Base-by-base conservation (phyloP, 2,797 vertebrate species). In the Bradypodion ventrale region DNA sequence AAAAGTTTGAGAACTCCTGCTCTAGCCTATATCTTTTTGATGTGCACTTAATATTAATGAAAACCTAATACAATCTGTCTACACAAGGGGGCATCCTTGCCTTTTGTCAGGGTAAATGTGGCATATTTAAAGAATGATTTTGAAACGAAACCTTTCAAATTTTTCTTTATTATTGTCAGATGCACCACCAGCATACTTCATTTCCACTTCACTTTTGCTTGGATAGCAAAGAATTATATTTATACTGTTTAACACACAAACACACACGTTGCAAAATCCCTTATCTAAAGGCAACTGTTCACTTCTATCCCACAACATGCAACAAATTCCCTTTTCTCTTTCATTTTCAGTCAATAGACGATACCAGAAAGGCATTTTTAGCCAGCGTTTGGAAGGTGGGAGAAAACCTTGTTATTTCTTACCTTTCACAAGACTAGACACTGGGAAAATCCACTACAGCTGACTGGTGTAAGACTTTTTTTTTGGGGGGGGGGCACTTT, bases 81-180 rank as follows among this genome's bases (percentile, higher is more conserved):
- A 78, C 80, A 86, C 75, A 83, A 86, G 80, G 75, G 77, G 68
- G 80, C 85, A 86, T 78, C 49, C 80, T 86, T 86, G 49, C 35
- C 35, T 68, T 79, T 66, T 79, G n/a, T 40, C 49, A 79, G 13
- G 15, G 49, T 37, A 3, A 49, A 83, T 49, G 6, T 56, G 46
- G 13, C 15, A 59, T n/a, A 16, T 8, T 78, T 21, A 44, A 75
- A 35, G 15, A 78, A 49, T 6, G 29, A 29, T 40, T 52, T 62
- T 78, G 52, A 72, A 73, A 74, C 25, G 16, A 56, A 75, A 37
- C 21, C 23, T 72, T 49, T 63, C 19, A 86, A 74, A 63, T 23
- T n/a, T n/a, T n/a, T n/a, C n/a, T n/a, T n/a, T n/a, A n/a, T n/a
- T n/a, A n/a, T n/a, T n/a, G n/a, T n/a, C n/a, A n/a, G n/a, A n/a